phyloP scores from a whole-genome alignment of 1,140 invertebrate genomes.

The Pachypsylla venusta region DNA sequence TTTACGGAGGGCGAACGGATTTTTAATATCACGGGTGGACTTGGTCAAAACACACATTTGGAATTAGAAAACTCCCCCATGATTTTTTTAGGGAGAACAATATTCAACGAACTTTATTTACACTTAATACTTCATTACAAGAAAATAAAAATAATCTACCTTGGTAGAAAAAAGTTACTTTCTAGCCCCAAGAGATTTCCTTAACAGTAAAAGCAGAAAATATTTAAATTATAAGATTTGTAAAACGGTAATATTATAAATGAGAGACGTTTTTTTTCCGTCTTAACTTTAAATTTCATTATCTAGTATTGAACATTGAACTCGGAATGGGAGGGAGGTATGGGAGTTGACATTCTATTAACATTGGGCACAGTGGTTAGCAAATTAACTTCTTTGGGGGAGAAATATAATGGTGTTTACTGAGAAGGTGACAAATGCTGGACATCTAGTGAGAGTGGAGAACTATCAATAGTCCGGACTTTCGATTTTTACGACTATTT shows the following conservation, averaged over 20 bases:
- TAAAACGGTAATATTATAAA: not conserved
- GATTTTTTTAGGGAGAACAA: not conserved
- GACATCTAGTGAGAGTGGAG: too few species aligned
- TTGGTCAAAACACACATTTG: too few species aligned
- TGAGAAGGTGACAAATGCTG: too few species aligned
- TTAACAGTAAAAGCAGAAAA: not conserved
- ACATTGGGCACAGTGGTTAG: too few species aligned
- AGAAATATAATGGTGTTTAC: too few species aligned
- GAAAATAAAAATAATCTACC: not conserved
- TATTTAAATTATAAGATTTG: not conserved
- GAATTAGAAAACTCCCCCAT: not conserved
- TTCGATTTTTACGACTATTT: too few species aligned
- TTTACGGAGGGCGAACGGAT: too few species aligned
- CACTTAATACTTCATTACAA: constrained; percentile 1
- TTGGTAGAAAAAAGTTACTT: constrained; percentile 2
- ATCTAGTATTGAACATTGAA: not conserved
- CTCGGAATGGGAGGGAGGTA: too few species aligned
- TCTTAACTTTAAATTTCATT: not conserved
- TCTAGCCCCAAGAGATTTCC: constrained; percentile 6
- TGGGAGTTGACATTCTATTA: too few species aligned
- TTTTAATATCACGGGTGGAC: too few species aligned
- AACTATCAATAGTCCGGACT: too few species aligned
- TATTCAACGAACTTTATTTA: constrained; percentile 6
- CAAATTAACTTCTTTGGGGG: too few species aligned
- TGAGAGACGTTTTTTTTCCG: not conserved